These are phyloP conservation scores for Myiagra hebetior DNA, from an alignment of 2,113 vertebrate species.

Conservation along the genomic window DNA sequence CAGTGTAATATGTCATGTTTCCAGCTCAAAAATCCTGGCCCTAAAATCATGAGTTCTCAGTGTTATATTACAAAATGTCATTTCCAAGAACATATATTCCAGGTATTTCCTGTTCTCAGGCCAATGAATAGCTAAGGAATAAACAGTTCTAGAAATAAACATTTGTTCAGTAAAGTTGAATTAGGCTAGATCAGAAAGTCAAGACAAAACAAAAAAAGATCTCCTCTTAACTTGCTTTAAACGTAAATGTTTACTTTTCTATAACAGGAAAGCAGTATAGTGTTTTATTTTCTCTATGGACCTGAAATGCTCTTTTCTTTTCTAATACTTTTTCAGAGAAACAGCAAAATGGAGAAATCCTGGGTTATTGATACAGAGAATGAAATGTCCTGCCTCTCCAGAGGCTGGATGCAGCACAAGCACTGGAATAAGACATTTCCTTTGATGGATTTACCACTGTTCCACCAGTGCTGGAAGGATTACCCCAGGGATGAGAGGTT, in stretches of 20 bases:
- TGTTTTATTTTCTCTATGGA: neutral
- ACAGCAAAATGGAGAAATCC: neutral
- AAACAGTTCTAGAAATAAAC: neutral
- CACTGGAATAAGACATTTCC: neutral
- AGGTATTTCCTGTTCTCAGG: neutral
- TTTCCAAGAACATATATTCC: neutral
- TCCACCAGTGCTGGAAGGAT: neutral
- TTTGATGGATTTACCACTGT: neutral
- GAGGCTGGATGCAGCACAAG: neutral
- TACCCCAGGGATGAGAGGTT: neutral
- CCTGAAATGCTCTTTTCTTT: neutral
- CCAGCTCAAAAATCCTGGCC: neutral
- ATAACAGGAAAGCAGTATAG: neutral
- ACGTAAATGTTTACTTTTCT: neutral
- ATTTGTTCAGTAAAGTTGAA: neutral
- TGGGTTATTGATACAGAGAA: neutral
- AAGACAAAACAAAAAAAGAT: neutral
- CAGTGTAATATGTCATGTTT: accelerated
- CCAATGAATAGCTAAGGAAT: neutral
- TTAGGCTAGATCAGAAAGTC: neutral
- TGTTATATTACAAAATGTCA: neutral
- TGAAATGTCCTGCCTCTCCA: neutral
- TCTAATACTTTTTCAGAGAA: neutral
- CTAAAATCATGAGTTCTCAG: neutral
- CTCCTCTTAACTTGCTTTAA: neutral